Evolutionary conservation across 2,888 invertebrate genomes (phyloP).

Genomic region (Chydorus sphaericus): DNA sequence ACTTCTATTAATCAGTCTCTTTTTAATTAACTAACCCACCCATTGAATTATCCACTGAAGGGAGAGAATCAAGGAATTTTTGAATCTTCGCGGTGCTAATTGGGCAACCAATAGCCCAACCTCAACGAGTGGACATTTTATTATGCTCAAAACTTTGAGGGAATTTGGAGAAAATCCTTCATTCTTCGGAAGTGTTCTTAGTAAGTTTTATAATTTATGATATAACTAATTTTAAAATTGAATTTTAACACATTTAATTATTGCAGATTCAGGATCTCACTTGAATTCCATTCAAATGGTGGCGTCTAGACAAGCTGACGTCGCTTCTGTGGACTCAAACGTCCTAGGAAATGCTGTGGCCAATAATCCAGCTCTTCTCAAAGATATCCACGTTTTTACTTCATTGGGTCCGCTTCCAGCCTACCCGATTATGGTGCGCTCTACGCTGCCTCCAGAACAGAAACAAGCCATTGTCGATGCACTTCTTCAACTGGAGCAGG

Average conservation of each 20-base stretch:
- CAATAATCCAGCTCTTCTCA: slow-evolving; percentile 40
- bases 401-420: slow-evolving; percentile 51
- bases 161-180: slow-evolving; percentile 43
- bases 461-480: slow-evolving; percentile 3
- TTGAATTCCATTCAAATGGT: slow-evolving; percentile 46
- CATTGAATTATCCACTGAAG: slow-evolving; percentile 21
- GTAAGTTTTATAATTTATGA: slow-evolving; percentile 27
- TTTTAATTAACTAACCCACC: background rate
- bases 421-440: slow-evolving; percentile 46
- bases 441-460: slow-evolving; percentile 30
- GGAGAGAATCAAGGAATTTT: slow-evolving; percentile 39
- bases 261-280: slow-evolving; percentile 42
- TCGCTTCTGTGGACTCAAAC: slow-evolving; percentile 47
- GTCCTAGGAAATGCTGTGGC: slow-evolving; percentile 39
- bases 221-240: background rate
- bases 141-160: slow-evolving; percentile 38
- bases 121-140: slow-evolving; percentile 40
- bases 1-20: background rate
- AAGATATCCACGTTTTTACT: slow-evolving; percentile 40
- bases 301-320: slow-evolving; percentile 42
- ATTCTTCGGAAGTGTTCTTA: slow-evolving; percentile 41
- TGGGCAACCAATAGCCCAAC: slow-evolving; percentile 40
- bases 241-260: background rate
- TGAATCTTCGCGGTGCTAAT: slow-evolving; percentile 41
- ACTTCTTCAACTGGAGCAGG: background rate